These are phyloP conservation scores for Gryllus bimaculatus DNA, from an alignment of 1,140 invertebrate species.

Conservation along the genomic window DNA sequence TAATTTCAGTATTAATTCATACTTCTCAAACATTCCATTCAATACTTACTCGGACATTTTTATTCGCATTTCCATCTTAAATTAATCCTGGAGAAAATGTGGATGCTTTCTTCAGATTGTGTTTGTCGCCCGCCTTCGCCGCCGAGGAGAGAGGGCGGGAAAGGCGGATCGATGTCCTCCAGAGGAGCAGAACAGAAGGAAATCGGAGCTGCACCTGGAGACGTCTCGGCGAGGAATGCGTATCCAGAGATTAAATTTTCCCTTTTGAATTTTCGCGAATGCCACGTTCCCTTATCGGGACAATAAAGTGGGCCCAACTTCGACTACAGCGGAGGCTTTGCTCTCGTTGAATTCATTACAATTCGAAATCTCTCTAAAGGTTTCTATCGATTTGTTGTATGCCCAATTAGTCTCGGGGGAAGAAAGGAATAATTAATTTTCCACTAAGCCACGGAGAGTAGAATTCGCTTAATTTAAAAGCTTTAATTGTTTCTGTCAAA, in stretches of 20 bases:
- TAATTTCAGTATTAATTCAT: no score
- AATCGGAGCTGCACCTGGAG: not conserved
- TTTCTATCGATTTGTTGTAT: not conserved
- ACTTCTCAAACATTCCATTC: no score
- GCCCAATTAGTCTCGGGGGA: not conserved
- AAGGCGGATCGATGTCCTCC: not conserved
- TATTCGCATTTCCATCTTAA: no score
- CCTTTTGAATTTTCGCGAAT: not conserved
- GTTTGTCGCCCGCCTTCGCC: not conserved
- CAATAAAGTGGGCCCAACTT: not conserved
- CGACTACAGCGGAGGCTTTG: not conserved
- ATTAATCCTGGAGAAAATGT: no score
- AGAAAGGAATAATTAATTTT: slow-evolving; percentile 2
- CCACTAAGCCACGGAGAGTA: not conserved
- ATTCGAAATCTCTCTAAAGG: not conserved
- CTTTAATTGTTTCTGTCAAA: not conserved
- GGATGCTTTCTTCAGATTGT: no score
- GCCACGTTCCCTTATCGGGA: not conserved
- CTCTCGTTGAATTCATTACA: not conserved
- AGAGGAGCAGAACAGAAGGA: not conserved
- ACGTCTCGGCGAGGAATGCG: not conserved
- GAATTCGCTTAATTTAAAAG: slow-evolving; percentile 5
- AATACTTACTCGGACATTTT: no score
- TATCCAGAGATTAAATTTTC: not conserved
- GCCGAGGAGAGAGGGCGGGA: not conserved